Percentiles rank a stretch among this genome's conserved stretches.
These are phyloP conservation scores for Leucoraja erinaceus DNA, from an alignment of 2,113 vertebrate species.

Conservation along the genomic window DNA sequence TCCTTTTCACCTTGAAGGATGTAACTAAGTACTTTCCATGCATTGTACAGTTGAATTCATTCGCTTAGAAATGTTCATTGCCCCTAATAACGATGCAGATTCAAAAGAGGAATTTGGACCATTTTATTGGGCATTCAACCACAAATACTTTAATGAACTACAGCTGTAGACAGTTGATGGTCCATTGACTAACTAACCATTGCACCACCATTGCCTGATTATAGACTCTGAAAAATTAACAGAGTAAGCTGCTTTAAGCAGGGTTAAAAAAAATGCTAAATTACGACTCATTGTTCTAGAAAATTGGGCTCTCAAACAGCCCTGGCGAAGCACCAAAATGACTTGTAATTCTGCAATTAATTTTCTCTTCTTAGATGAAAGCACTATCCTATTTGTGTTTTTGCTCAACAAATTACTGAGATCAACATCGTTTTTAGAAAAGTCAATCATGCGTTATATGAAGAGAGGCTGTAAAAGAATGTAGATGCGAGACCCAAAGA, in stretches of 20 bases:
- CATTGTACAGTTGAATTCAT: not conserved
- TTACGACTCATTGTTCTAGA: conserved; percentile 34
- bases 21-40: not conserved
- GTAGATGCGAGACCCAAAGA: not conserved
- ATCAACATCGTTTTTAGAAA: conserved; percentile 31
- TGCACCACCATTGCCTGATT: not conserved
- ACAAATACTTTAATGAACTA: conserved; percentile 24
- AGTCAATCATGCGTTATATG: not conserved
- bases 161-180: conserved; percentile 24
- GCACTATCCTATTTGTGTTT: conserved; percentile 26
- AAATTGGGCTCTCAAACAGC: conserved; percentile 17
- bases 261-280: conserved; percentile 13
- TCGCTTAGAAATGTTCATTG: not conserved
- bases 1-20: conserved; percentile 14
- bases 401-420: conserved; percentile 15
- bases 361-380: conserved; percentile 27
- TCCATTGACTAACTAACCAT: conserved; percentile 28
- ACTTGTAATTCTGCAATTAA: conserved; percentile 35
- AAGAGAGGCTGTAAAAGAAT: not conserved
- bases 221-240: conserved; percentile 12
- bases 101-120: not conserved
- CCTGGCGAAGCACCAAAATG: conserved; percentile 29
- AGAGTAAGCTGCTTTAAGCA: not conserved
- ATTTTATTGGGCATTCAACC: conserved; percentile 14
- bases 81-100: not conserved